Evolutionary conservation across 2,888 invertebrate species (phyloP).

Genomic region (Blera fallax): DNA sequence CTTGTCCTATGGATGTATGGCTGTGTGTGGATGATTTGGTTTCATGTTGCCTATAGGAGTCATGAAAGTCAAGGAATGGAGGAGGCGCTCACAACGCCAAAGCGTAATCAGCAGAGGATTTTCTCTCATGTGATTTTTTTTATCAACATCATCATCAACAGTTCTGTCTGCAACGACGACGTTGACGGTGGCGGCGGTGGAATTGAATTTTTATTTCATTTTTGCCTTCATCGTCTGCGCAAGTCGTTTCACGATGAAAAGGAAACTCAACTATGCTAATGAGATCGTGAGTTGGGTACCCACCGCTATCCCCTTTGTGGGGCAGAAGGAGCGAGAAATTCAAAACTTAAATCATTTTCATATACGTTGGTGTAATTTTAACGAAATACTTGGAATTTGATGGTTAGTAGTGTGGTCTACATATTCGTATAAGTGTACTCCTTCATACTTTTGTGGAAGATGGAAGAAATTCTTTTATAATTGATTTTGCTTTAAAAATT

Average conservation of each 20-base stretch:
- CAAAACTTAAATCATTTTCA: conserved; percentile 30
- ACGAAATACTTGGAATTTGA: conserved; percentile 36
- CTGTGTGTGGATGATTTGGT: conserved; percentile 4
- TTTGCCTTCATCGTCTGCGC: neutral
- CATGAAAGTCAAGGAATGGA: neutral
- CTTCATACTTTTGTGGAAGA: no score
- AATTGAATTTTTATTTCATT: conserved; percentile 12
- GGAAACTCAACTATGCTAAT: conserved; percentile 74
- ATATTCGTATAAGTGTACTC: neutral
- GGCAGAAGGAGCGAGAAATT: conserved; percentile 21
- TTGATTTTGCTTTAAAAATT: no score
- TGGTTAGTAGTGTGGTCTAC: conserved; percentile 5
- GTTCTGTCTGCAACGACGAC: conserved; percentile 25
- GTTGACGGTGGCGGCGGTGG: neutral
- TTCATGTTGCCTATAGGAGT: conserved; percentile 23
- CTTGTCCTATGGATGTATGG: conserved; percentile 5
- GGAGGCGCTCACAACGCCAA: conserved; percentile 16
- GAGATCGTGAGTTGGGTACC: conserved; percentile 73
- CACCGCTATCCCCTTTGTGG: neutral
- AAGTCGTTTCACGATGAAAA: conserved; percentile 52
- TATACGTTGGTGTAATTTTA: conserved; percentile 30
- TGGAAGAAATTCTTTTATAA: no score
- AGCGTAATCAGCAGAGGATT: conserved; percentile 28
- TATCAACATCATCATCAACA: conserved; percentile 29
- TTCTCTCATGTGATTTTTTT: conserved; percentile 12